phyloP scores from a whole-genome alignment of 2,797 vertebrate genomes.

The Parauchenoglanis ngamensis region DNA sequence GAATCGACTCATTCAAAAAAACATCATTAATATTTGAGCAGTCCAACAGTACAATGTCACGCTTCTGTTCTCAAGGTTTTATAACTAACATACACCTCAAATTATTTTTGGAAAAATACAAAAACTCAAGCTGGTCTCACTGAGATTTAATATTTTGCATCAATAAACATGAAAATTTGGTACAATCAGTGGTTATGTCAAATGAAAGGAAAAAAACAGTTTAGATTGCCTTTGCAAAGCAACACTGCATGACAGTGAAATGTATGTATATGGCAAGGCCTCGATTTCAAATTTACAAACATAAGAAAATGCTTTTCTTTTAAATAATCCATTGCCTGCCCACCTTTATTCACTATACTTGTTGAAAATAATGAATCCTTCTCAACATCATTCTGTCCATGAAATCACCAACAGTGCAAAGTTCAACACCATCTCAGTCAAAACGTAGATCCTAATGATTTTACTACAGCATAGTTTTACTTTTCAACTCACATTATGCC shows the following conservation, averaged over 20 bases:
- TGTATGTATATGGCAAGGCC: slow-evolving; percentile 63
- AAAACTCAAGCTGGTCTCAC: slow-evolving; percentile 65
- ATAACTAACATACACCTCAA: not conserved
- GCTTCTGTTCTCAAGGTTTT: not conserved
- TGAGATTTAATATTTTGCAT: slow-evolving; percentile 88
- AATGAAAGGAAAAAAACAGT: slow-evolving; percentile 75
- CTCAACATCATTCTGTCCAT: slow-evolving; percentile 4
- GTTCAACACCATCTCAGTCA: not conserved
- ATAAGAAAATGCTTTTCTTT: slow-evolving; percentile 53
- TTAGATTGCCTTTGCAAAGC: slow-evolving; percentile 72
- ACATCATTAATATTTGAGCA: not conserved
- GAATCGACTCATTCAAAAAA: not conserved
- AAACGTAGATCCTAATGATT: not conserved
- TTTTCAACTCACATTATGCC: not conserved
- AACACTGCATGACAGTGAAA: slow-evolving; percentile 77
- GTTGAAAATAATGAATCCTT: slow-evolving; percentile 16
- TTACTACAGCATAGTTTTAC: slow-evolving; percentile 24
- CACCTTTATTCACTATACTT: slow-evolving; percentile 14
- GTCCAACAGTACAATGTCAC: not conserved
- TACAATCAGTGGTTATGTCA: slow-evolving; percentile 85
- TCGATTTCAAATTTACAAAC: slow-evolving; percentile 66
- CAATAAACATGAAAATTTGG: slow-evolving; percentile 76
- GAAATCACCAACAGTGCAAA: slow-evolving; percentile 30
- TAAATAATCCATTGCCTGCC: slow-evolving; percentile 41
- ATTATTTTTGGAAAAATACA: not conserved